Evolutionary conservation across 2,113 vertebrate genomes (phyloP), one percentile per base, ranked within the genome.

Genomic region (Thermophis baileyi): DNA sequence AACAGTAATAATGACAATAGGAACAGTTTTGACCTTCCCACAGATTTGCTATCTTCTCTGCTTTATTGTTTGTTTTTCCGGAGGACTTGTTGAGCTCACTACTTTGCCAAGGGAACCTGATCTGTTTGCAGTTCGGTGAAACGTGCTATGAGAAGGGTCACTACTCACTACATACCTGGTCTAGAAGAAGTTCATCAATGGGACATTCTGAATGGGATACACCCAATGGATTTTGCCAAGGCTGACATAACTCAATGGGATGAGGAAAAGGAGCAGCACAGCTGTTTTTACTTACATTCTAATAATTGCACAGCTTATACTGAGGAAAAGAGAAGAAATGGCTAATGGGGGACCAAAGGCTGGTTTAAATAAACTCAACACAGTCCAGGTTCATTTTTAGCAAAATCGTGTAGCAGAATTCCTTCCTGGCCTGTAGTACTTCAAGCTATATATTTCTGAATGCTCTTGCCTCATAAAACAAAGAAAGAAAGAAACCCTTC

Each of bases 41-140:
- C 86, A 91, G 40, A 40, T 88, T 89, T 54, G 46, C 25, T 81
- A 46, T 88, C 92, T 92, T 85, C 85, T 46, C 24, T 88, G 27
- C n/a, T 8, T 0, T 91, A 0, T 0, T 89, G 0, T 0, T 93
- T 93, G 51, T 44, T 2, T 93, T 91, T 91, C 53, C 6, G 35
- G 14, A 69, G 2, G 2, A 35, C 30, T 18, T 69, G 12, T 35
- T 69, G 69, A 93, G 94, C 96, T 96, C 95, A 94, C 95, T 96
- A 96, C 94, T 93, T 94, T 95, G 96, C 95, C 96, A 40, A 94
- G 92, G 96, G 91, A 97, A 96, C 63, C 20, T 0, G 93, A 97
- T 95, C 95, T 94, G 96, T 96, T 96, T 96, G 96, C 14, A 60
- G 87, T 94, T 95, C 25, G 3, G 55, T 30, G 40, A 94, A 47